Evolutionary conservation across 2,888 invertebrate species (phyloP), one percentile per base, ranked within the genome.

Genomic region (Keiferia lycopersicella): DNA sequence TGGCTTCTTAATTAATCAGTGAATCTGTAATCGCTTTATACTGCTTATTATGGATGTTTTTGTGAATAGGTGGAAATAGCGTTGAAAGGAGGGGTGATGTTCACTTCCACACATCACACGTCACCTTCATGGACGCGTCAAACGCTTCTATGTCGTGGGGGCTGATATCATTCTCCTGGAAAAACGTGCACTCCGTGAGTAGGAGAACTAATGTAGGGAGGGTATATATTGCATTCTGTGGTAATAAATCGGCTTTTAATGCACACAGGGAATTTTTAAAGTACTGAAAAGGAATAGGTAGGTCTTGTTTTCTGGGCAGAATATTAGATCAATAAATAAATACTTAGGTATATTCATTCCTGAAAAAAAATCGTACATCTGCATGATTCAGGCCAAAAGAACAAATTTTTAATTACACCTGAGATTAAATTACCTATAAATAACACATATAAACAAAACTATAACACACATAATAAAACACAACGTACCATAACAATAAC

Each of bases 61-160:
- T n/a, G 30, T 30, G n/a, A 22, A 30, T 34, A n/a, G 2, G 20
- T 51, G 20, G 14, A 53, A 50, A 18, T 53, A 34, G 30, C n/a
- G 56, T 34, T 26, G 0, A 34, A n/a, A 12, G 34, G 22, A 56
- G 34, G 26, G 2, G n/a, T 34, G 30, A 34, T 30, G 16, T 30
- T 53, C 22, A 22, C 10, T 53, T 45, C 66, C 73, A 74, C 73
- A 72, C 73, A 56, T 78, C 77, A 80, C 79, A 78, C 70, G 71
- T 90, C 90, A 91, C 91, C 91, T 91, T 91, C 71, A 91, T 91
- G 65, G 87, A 91, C 63, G 90, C 87, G 77, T 91, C 91, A 77
- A 91, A 91, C 67, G 89, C 89, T 70, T 91, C 87, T 79, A 91
- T 86, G 75, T 91, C 89, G 67, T 75, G 80, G 62, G 83, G 83